phyloP scores from a whole-genome alignment of 1,140 invertebrate species.

The Cyrtorhinus lividipennis region DNA sequence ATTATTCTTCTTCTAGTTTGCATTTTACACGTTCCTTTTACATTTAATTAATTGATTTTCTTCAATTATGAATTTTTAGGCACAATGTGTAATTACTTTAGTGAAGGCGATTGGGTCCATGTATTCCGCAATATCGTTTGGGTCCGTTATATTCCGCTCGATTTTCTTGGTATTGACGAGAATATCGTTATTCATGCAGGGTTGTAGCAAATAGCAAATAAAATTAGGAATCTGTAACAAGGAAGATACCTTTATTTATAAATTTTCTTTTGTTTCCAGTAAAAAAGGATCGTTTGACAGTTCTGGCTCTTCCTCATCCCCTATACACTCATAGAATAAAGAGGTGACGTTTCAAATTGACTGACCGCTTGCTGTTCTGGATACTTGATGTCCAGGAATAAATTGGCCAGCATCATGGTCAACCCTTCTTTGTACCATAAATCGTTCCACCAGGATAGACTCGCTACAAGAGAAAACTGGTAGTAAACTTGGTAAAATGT shows the following conservation, averaged over 20 bases:
- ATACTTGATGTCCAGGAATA: neutral
- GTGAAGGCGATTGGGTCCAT: neutral
- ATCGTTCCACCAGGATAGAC: slow-evolving; percentile 6
- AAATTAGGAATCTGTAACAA: neutral
- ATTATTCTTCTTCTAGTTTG: too few relatives aligned
- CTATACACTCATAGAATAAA: too few relatives aligned
- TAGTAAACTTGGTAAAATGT: neutral
- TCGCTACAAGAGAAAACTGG: neutral
- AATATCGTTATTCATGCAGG: neutral
- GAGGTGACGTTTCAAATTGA: too few relatives aligned
- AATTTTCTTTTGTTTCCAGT: too few relatives aligned
- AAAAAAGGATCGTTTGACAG: too few relatives aligned
- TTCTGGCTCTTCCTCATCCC: too few relatives aligned
- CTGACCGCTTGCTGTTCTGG: slow-evolving; percentile 10
- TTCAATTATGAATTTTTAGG: too few relatives aligned
- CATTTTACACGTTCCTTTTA: too few relatives aligned
- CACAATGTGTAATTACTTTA: neutral
- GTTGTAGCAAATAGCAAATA: neutral
- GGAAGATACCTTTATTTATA: too few relatives aligned
- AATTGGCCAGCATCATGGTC: slow-evolving; percentile 1
- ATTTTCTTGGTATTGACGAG: neutral
- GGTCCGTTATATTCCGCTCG: neutral
- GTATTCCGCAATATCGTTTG: neutral
- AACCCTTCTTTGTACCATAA: slow-evolving; percentile 10
- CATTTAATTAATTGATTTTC: too few relatives aligned